Conservation (phyloP, 2,888 invertebrate species). For the Notodonta dromedarius region DNA sequence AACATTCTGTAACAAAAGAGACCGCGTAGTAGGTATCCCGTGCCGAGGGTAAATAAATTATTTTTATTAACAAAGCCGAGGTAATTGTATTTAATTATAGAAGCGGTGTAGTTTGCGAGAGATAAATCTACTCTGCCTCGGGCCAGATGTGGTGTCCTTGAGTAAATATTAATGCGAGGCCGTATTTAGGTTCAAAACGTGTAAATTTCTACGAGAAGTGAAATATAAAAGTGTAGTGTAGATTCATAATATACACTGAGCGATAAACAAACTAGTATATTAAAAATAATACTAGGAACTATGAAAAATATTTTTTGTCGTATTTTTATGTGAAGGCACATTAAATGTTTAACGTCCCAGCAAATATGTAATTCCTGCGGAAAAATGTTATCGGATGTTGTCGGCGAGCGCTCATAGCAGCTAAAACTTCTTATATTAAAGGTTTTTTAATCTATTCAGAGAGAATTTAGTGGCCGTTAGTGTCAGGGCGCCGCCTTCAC, state of each 20-base stretch:
- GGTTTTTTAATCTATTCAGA: constrained; percentile 59
- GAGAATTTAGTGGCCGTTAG: constrained; percentile 63
- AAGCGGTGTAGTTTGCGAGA: constrained; percentile 32
- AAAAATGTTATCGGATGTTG: constrained; percentile 35
- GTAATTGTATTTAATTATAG: constrained; percentile 41
- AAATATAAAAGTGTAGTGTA: too few species aligned
- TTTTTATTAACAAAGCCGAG: constrained; percentile 28
- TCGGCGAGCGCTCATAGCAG: constrained; percentile 33
- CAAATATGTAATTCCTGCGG: constrained; percentile 39
- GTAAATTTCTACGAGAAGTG: background rate
- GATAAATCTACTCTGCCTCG: constrained; percentile 34
- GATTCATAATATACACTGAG: background rate
- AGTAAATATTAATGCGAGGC: constrained; percentile 32
- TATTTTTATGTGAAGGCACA: constrained; percentile 6
- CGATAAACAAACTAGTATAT: too few species aligned
- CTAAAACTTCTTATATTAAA: constrained; percentile 54
- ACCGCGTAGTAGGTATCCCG: constrained; percentile 9
- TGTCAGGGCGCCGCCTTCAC: constrained; percentile 56
- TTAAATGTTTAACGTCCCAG: constrained; percentile 37
- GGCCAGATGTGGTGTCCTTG: constrained; percentile 14
- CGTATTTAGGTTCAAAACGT: constrained; percentile 27
- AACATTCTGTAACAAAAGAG: constrained; percentile 10
- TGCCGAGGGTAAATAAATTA: constrained; percentile 19
- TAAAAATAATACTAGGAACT: too few species aligned
- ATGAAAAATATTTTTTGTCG: too few species aligned